Percentiles rank a stretch among this genome's conserved stretches.
phyloP scores from a whole-genome alignment of 2,113 vertebrate genomes.

The Odocoileus hemionus region DNA sequence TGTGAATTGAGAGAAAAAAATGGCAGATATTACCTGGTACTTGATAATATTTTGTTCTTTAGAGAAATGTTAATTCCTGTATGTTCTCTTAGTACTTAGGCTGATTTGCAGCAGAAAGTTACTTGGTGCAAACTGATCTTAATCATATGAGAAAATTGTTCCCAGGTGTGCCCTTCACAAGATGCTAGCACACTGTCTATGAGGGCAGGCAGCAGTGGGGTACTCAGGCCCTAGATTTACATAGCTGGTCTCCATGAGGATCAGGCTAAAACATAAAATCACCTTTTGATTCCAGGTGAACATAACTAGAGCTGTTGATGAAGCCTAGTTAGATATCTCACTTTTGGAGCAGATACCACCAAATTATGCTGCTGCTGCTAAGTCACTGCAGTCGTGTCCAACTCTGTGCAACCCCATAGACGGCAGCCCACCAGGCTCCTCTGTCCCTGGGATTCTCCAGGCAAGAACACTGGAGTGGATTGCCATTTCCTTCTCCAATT shows the following conservation, averaged over 20 bases:
- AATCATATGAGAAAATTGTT: constrained; percentile 90
- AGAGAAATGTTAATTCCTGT: background rate
- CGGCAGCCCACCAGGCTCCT: background rate
- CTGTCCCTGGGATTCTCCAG: background rate
- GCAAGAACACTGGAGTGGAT: background rate
- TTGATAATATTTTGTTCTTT: background rate
- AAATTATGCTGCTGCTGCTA: background rate
- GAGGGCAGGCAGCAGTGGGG: constrained; percentile 76
- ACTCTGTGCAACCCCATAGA: background rate
- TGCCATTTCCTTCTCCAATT: background rate
- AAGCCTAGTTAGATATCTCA: constrained; percentile 74
- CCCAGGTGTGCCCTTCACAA: constrained; percentile 86
- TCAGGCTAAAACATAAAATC: constrained; percentile 31
- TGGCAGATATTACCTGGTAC: background rate
- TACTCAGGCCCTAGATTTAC: constrained; percentile 86
- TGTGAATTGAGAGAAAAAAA: background rate
- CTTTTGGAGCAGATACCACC: background rate
- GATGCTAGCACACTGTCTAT: constrained; percentile 81
- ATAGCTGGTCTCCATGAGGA: constrained; percentile 85
- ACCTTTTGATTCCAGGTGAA: constrained; percentile 78
- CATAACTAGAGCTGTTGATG: constrained; percentile 87
- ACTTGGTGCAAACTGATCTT: constrained; percentile 88
- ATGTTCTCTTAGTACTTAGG: constrained; percentile 78
- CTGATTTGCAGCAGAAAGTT: constrained; percentile 85
- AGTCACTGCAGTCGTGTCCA: background rate